A percentile compares a stretch with the other conserved stretches of the same genome.
These are phyloP conservation scores for Pollenia labialis DNA, from an alignment of 2,888 invertebrate species.

Conservation along the genomic window DNA sequence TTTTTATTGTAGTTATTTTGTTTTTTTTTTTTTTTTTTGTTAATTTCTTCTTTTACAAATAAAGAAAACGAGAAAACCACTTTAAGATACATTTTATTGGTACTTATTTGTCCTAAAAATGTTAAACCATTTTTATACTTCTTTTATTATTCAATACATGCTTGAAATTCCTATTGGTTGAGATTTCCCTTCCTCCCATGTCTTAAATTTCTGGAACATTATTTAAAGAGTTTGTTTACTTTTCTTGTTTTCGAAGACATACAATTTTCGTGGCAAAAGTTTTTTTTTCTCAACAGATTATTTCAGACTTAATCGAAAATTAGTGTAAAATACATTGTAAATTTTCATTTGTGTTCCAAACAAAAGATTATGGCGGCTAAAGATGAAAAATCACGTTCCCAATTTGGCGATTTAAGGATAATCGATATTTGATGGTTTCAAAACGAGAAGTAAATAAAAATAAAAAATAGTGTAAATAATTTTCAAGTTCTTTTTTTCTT, in stretches of 20 bases:
- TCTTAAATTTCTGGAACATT: too few relatives aligned
- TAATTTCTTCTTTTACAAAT: too few relatives aligned
- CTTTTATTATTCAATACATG: too few relatives aligned
- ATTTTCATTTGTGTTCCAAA: not conserved
- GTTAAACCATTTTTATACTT: too few relatives aligned
- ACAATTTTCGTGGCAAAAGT: not conserved
- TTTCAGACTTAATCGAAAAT: conserved; percentile 5
- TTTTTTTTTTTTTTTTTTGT: too few relatives aligned
- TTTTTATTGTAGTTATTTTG: fast-evolving
- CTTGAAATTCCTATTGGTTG: too few relatives aligned
- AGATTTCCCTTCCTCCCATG: too few relatives aligned
- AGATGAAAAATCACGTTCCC: not conserved
- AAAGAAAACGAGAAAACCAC: too few relatives aligned
- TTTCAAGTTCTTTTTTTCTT: too few relatives aligned
- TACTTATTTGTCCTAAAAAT: too few relatives aligned
- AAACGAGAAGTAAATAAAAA: conserved; percentile 9
- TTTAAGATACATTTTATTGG: too few relatives aligned
- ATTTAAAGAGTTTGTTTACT: not conserved
- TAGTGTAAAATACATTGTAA: not conserved
- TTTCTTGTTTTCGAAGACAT: not conserved
- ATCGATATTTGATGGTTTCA: conserved; percentile 15
- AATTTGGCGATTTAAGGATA: conserved; percentile 8
- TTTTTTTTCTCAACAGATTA: not conserved
- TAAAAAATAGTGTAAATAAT: not conserved
- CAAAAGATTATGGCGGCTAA: not conserved